Conservation (phyloP, 2,888 invertebrate genomes). For the Leptopilina syphax region DNA sequence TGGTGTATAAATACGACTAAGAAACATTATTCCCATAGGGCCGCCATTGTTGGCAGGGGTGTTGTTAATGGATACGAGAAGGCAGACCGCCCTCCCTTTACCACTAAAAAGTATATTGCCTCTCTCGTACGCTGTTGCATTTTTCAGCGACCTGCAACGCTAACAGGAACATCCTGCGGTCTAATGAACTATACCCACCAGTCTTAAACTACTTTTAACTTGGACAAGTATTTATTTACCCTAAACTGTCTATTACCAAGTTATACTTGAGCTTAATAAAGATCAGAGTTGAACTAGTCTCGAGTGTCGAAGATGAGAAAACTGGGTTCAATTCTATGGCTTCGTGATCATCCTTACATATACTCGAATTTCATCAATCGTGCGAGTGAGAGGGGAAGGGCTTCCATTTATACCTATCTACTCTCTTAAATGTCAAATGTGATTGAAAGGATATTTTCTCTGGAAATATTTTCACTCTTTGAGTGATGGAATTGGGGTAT, state of each 20-base stretch:
- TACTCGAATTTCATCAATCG: slow-evolving; percentile 18
- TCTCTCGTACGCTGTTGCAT: slow-evolving; percentile 58
- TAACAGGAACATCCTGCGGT: slow-evolving; percentile 28
- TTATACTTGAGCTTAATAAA: slow-evolving; percentile 25
- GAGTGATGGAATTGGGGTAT: no score
- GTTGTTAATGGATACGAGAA: slow-evolving; percentile 61
- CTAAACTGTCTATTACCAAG: slow-evolving; percentile 10
- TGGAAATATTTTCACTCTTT: no score
- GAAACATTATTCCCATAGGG: slow-evolving; percentile 60
- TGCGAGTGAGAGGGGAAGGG: neutral
- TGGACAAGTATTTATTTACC: slow-evolving; percentile 34
- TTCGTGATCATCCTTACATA: slow-evolving; percentile 15
- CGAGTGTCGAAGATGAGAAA: neutral
- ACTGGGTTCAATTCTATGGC: neutral
- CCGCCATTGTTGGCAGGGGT: slow-evolving; percentile 55
- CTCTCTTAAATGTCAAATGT: neutral
- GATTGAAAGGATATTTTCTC: no score
- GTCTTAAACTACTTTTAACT: slow-evolving; percentile 15
- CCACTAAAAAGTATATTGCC: slow-evolving; percentile 59
- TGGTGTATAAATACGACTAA: slow-evolving; percentile 44
- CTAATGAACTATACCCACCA: slow-evolving; percentile 30
- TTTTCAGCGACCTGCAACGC: slow-evolving; percentile 54
- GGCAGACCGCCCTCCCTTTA: slow-evolving; percentile 53
- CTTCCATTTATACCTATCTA: neutral
- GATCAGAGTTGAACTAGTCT: neutral